Conservation (phyloP, 2,888 invertebrate genomes). For the Rotaria magnacalcarata region DNA sequence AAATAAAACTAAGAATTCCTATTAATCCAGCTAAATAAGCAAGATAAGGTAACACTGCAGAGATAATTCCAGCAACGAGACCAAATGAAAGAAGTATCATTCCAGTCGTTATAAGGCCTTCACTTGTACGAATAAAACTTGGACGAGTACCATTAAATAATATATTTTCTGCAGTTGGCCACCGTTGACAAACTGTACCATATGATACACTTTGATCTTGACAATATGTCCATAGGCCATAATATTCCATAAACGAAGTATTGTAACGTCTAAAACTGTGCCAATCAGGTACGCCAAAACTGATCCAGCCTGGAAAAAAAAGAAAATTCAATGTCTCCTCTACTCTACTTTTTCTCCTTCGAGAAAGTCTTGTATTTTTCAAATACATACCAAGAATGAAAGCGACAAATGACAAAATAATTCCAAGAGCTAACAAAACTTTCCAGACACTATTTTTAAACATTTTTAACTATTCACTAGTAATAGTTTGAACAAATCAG, state of each 20-base stretch:
- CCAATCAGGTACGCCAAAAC: constrained; percentile 37
- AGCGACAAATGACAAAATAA: background rate
- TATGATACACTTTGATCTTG: background rate
- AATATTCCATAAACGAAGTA: background rate
- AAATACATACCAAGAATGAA: constrained; percentile 26
- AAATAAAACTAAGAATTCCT: background rate
- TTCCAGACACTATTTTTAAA: background rate
- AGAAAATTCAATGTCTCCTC: no score
- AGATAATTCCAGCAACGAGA: background rate
- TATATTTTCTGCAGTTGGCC: background rate
- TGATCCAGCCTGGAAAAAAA: background rate
- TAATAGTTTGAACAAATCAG: background rate
- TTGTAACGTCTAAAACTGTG: background rate
- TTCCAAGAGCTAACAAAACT: background rate
- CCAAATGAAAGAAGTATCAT: background rate
- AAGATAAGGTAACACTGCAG: background rate
- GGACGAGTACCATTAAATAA: constrained; percentile 21
- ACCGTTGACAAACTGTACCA: background rate
- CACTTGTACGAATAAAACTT: background rate
- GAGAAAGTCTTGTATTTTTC: background rate
- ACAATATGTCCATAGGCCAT: constrained; percentile 30
- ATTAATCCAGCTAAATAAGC: background rate
- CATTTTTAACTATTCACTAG: no score
- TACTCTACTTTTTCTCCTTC: no score
- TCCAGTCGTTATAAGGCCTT: constrained; percentile 27